These are phyloP conservation scores for Paradisaea rubra DNA, from an alignment of 2,113 vertebrate species.

Conservation along the genomic window DNA sequence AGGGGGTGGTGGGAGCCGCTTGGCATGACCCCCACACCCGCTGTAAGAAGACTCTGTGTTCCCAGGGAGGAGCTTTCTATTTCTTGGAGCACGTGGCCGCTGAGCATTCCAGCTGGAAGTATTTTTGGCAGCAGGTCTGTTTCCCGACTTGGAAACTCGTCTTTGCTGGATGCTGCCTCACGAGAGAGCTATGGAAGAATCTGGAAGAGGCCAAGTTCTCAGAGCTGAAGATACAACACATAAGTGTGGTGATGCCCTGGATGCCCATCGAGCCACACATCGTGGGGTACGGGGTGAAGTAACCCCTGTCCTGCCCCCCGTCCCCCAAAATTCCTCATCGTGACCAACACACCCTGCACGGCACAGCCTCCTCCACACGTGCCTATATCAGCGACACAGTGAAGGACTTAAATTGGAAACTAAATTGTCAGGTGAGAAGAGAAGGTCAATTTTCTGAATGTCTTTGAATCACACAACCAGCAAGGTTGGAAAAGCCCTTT, in stretches of 20 bases:
- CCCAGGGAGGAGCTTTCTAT: constrained; percentile 82
- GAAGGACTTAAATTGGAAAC: background rate
- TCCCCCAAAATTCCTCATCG: background rate
- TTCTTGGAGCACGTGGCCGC: constrained; percentile 84
- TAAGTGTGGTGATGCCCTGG: constrained; percentile 40
- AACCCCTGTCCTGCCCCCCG: background rate
- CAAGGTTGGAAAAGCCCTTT: background rate
- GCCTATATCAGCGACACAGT: fast-evolving
- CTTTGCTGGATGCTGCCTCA: constrained; percentile 75
- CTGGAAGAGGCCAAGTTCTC: constrained; percentile 79
- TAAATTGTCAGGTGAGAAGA: background rate
- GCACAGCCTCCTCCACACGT: background rate
- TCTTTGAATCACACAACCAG: too few relatives aligned
- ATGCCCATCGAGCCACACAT: constrained; percentile 72
- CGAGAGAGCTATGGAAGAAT: constrained; percentile 74
- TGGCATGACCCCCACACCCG: background rate
- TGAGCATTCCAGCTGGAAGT: constrained; percentile 69
- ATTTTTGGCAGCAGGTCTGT: constrained; percentile 78
- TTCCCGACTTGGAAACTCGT: constrained; percentile 78
- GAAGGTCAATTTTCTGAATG: fast-evolving
- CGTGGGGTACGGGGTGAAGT: constrained; percentile 81
- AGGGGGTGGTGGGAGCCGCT: background rate
- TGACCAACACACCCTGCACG: fast-evolving
- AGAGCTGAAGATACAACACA: constrained; percentile 69
- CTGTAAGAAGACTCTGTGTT: background rate